A percentile compares a stretch with the other conserved stretches of the same genome.
Evolutionary conservation across 2,888 invertebrate genomes (phyloP).

Genomic region (Chorisops tibialis): DNA sequence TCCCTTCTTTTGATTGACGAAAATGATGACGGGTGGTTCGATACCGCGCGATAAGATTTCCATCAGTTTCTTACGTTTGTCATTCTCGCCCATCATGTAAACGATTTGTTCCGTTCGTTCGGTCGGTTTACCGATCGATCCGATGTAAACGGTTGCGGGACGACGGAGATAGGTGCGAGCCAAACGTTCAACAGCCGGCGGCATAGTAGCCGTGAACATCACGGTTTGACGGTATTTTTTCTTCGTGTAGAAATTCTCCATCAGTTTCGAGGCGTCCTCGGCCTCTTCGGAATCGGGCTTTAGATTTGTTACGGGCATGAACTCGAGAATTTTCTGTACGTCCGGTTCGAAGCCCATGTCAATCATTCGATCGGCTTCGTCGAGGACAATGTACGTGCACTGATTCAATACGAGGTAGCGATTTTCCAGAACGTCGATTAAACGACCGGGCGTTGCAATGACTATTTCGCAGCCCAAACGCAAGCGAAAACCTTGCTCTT

Average conservation of each 20-base stretch:
- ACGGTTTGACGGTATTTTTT: conserved; percentile 99
- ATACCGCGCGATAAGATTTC: conserved; percentile 86
- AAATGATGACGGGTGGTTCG: conserved; percentile 97
- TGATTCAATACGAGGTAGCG: conserved; percentile 94
- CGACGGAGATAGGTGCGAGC: conserved; percentile 91
- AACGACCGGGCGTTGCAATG: conserved; percentile 98
- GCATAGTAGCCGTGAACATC: conserved; percentile 99
- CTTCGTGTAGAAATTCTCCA: conserved; percentile 92
- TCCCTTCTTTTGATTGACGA: conserved; percentile 99
- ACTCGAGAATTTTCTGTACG: conserved; percentile 96
- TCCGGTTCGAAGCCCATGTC: conserved; percentile 99
- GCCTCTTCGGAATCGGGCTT: conserved; percentile 99
- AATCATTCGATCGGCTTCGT: conserved; percentile 99
- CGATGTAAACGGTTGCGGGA: conserved; percentile 97
- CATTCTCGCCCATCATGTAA: conserved; percentile 90
- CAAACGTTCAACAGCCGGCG: conserved; percentile 92
- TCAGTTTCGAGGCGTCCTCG: conserved; percentile 85
- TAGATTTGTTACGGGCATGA: conserved; percentile 95
- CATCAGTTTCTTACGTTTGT: conserved; percentile 94
- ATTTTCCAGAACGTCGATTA: conserved; percentile 98
- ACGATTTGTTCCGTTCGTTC: conserved; percentile 98
- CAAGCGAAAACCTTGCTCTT: conserved; percentile 96
- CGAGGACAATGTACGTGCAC: conserved; percentile 95
- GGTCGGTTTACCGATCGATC: conserved; percentile 93
- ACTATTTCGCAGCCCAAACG: conserved; percentile 98